Base-by-base conservation (phyloP, 2,888 invertebrate genomes). In the Epsilonema sp. region DNA sequence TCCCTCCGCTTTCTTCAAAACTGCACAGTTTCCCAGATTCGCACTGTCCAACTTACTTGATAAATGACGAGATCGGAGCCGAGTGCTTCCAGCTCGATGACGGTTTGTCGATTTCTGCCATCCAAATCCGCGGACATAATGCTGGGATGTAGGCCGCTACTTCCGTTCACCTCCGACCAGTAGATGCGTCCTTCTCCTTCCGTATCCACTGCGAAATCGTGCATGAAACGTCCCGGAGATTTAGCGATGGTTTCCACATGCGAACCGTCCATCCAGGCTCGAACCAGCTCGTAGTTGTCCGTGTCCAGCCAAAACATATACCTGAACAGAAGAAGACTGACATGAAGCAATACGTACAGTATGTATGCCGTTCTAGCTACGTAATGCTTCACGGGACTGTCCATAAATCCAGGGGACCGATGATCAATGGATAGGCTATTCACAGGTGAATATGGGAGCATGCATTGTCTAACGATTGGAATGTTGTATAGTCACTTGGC, bases 221-320 rank as follows among this genome's bases (percentile, higher is more conserved):
- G 4, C 16, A 21, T 22, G 31, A 16, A 16, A 42, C 11, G 16
- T 16, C 11, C 42, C 4, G 8, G 22, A 8, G 16, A 11, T n/a
- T 20, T 42, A 21, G n/a, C 24, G 22, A 42, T 8, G 4, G 31
- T 26, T 21, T 37, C 16, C 19, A 19, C 37, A 21, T 44, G 11
- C n/a, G 21, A 20, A 16, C 44, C 44, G 23, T 44, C 44, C 44
- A 44, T 31, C 44, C 44, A 44, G 13, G 44, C 44, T 13, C 44
- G 44, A 19, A 37, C 44, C 21, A 44, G 3, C 5, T n/a, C 3
- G 11, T 31, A 5, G 19, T 16, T n/a, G 13, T 20, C 8, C 4
- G 20, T 3, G 22, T 37, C 37, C 19, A 36, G 3, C 36, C 37
- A 44, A 23, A 44, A 44, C 19, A 44, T 44, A 23, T 44, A 44